phyloP scores from a whole-genome alignment of 2,888 invertebrate genomes.

The Alitta virens region DNA sequence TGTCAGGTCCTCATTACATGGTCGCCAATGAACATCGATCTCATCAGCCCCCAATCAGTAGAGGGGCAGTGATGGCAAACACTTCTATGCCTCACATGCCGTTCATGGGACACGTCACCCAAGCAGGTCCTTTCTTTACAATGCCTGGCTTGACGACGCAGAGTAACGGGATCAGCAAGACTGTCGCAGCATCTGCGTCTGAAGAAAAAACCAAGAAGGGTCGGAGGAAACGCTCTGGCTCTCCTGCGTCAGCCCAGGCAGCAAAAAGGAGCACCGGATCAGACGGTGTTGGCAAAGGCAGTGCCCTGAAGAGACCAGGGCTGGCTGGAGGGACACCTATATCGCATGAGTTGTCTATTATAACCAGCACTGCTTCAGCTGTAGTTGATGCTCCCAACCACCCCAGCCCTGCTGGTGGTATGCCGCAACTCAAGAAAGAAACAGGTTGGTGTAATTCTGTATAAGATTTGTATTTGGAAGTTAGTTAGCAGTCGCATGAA shows the following conservation, averaged over 20 bases:
- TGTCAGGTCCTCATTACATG: background rate
- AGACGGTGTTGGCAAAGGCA: background rate
- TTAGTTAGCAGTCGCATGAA: no score
- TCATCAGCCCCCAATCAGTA: background rate
- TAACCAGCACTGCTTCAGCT: no score
- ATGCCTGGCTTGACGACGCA: background rate
- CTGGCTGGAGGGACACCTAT: background rate
- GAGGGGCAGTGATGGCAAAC: background rate
- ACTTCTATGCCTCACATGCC: background rate
- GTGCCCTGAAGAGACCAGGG: background rate
- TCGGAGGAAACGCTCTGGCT: constrained; percentile 14
- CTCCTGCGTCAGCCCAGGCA: constrained; percentile 3
- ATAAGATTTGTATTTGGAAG: no score
- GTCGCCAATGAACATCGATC: background rate
- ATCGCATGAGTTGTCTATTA: no score
- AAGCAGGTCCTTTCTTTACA: background rate
- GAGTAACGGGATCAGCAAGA: constrained; percentile 14
- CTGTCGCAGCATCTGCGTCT: background rate
- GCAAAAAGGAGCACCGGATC: background rate
- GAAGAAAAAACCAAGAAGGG: constrained; percentile 18
- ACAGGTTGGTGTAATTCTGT: no score
- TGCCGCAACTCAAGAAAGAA: no score
- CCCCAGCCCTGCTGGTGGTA: no score
- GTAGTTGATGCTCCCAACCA: no score
- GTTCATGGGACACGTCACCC: background rate